A percentile compares a stretch with the other conserved stretches of the same genome.
Conservation (phyloP, 2,113 vertebrate genomes). For the Hiodon alosoides region DNA sequence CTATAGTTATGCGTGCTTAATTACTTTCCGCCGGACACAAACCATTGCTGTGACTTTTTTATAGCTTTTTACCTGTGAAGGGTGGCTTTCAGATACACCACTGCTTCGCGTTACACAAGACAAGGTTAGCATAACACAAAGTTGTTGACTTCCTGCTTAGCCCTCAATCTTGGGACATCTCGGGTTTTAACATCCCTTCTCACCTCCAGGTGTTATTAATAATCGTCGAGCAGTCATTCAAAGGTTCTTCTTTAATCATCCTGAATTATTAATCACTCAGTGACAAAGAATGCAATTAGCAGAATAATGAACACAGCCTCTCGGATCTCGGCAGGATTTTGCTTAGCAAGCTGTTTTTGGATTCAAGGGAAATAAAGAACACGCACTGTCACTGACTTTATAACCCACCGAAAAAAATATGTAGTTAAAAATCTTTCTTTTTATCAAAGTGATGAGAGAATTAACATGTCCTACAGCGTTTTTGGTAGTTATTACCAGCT, state of each 20-base stretch:
- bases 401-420: too few species aligned
- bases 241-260: conserved; percentile 12
- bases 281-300: conserved; percentile 18
- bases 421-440: too few species aligned
- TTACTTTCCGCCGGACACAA: too few species aligned
- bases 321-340: neutral
- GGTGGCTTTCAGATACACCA: too few species aligned
- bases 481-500: neutral
- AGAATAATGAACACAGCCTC: neutral
- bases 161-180: too few species aligned
- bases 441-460: neutral
- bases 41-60: too few species aligned
- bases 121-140: too few species aligned
- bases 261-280: conserved; percentile 2
- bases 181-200: too few species aligned
- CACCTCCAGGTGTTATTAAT: conserved; percentile 5
- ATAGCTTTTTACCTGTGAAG: too few species aligned
- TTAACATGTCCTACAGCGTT: neutral
- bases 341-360: neutral
- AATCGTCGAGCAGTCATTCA: neutral
- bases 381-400: neutral
- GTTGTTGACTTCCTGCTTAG: too few species aligned
- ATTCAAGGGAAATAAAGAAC: neutral
- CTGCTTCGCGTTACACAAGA: too few species aligned
- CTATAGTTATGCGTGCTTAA: too few species aligned